phyloP scores from a whole-genome alignment of 2,888 invertebrate species.

The Eubasilissa splendida region DNA sequence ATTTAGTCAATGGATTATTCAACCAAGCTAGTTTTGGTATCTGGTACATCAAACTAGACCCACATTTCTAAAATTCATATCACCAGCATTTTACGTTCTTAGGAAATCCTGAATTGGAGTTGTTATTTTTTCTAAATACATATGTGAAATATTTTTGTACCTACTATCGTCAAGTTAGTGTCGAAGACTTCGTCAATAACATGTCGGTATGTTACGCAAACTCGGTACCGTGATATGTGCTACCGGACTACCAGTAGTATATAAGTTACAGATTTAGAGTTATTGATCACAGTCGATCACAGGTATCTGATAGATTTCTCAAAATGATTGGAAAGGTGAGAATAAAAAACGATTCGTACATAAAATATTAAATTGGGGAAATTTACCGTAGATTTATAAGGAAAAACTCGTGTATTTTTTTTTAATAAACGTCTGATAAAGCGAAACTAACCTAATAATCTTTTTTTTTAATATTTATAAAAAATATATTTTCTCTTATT shows the following conservation, averaged over 20 bases:
- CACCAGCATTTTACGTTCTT: not conserved
- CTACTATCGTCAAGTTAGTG: conserved; percentile 18
- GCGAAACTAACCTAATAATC: too few relatives aligned
- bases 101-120: not conserved
- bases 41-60: not conserved
- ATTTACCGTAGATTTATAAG: too few relatives aligned
- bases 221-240: not conserved
- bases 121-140: not conserved
- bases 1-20: too few relatives aligned
- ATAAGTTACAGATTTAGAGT: conserved; percentile 26
- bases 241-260: not conserved
- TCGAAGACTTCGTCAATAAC: conserved; percentile 12
- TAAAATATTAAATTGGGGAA: too few relatives aligned
- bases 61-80: not conserved
- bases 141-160: not conserved
- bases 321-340: conserved; percentile 43
- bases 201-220: conserved; percentile 25
- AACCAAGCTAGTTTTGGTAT: not conserved
- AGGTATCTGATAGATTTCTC: not conserved
- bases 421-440: too few relatives aligned
- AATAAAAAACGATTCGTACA: too few relatives aligned
- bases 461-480: too few relatives aligned
- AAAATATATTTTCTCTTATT: too few relatives aligned
- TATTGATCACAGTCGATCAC: conserved; percentile 35
- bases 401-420: too few relatives aligned